Evolutionary conservation across 2,888 invertebrate species (phyloP).

Genomic region (Drosophila tripunctata): DNA sequence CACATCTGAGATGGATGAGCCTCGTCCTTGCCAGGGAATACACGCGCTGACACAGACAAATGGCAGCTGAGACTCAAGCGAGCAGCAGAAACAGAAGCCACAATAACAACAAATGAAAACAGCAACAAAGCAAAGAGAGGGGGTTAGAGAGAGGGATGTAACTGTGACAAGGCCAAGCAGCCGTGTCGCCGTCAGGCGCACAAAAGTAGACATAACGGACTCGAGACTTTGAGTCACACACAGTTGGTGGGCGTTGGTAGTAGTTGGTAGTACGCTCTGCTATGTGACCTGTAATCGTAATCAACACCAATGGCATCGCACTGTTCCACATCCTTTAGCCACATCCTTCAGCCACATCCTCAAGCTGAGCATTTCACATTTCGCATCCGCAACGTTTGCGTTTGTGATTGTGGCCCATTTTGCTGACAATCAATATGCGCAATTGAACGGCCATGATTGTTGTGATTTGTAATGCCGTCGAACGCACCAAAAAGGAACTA

Average conservation of each 20-base stretch:
- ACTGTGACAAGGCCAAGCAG: conserved; percentile 56
- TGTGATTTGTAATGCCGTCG: conserved; percentile 59
- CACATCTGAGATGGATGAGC: conserved; percentile 51
- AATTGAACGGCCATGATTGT: conserved; percentile 74
- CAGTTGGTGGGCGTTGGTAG: conserved; percentile 47
- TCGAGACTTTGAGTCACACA: conserved; percentile 27
- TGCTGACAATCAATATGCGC: conserved; percentile 77
- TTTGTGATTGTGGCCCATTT: conserved; percentile 50
- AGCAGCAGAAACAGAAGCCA: conserved; percentile 11
- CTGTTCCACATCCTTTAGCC: not conserved
- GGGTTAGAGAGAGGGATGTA: not conserved
- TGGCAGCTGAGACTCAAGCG: conserved; percentile 59
- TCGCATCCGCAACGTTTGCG: conserved; percentile 31
- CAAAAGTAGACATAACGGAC: conserved; percentile 52
- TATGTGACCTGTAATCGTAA: conserved; percentile 73
- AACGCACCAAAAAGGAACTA: conserved; percentile 7
- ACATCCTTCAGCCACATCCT: conserved; percentile 38
- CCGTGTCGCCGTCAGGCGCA: conserved; percentile 53
- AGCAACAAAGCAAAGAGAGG: not conserved
- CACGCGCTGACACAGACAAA: conserved; percentile 69
- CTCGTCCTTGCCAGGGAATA: conserved; percentile 45
- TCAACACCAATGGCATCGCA: conserved; percentile 43
- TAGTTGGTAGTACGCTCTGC: conserved; percentile 35
- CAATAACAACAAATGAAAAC: conserved; percentile 2
- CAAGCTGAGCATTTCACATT: not conserved